Conservation (phyloP, 2,113 vertebrate genomes). For the Dasyurus viverrinus region DNA sequence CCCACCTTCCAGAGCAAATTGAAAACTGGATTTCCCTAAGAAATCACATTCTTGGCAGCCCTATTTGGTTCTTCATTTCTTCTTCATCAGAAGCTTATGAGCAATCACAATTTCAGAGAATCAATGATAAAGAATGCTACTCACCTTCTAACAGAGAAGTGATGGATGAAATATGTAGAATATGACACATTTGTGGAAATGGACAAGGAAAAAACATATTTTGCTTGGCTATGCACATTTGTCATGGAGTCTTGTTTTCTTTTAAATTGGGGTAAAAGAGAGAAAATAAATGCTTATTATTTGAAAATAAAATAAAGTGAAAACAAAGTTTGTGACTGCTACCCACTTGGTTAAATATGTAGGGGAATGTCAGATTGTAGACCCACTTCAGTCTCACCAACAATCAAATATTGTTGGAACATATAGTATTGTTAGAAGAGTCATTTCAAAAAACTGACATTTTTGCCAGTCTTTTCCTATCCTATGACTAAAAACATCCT, state of each 20-base stretch:
- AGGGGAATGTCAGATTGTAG: neutral
- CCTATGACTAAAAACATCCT: neutral
- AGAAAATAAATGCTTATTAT: neutral
- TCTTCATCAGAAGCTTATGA: neutral
- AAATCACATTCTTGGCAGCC: neutral
- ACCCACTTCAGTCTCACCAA: neutral
- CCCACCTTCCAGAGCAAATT: neutral
- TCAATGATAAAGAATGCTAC: neutral
- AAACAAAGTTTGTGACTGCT: neutral
- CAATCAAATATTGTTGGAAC: neutral
- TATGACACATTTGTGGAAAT: neutral
- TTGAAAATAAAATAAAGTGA: neutral
- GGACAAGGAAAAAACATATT: neutral
- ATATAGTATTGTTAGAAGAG: neutral
- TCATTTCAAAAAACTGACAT: neutral
- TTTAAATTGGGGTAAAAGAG: neutral
- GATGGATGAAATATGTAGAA: neutral
- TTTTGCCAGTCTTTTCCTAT: neutral
- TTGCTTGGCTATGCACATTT: neutral
- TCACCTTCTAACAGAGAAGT: neutral
- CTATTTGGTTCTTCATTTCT: neutral
- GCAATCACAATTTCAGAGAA: neutral
- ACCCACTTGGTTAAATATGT: neutral
- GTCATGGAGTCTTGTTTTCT: neutral
- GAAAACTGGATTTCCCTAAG: neutral